Conservation (phyloP, 2,888 invertebrate species). For the Sialis lutaria region DNA sequence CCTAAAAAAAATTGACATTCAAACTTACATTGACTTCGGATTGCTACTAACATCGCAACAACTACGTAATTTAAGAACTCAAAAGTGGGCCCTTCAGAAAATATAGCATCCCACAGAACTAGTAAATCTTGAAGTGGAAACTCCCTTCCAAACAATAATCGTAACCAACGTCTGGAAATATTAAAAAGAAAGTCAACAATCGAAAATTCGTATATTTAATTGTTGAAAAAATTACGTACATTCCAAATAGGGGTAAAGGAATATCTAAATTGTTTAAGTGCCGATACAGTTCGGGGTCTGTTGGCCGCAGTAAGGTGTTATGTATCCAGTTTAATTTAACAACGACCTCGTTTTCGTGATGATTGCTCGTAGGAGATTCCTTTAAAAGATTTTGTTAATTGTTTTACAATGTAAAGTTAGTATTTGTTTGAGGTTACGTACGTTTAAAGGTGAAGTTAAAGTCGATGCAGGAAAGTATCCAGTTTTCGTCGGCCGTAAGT, state of each 20-base stretch:
- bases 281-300: slow-evolving; percentile 39
- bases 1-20: no score
- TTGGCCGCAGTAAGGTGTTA: slow-evolving; percentile 44
- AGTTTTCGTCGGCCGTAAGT: slow-evolving; percentile 29
- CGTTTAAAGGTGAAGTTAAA: slow-evolving; percentile 3
- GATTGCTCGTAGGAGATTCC: slow-evolving; percentile 23
- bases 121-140: slow-evolving; percentile 62
- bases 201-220: slow-evolving; percentile 2
- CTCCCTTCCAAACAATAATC: slow-evolving; percentile 68
- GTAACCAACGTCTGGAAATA: slow-evolving; percentile 55
- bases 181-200: slow-evolving; percentile 1
- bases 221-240: slow-evolving; percentile 34
- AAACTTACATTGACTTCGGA: slow-evolving; percentile 50
- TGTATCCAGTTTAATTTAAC: slow-evolving; percentile 38
- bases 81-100: slow-evolving; percentile 44
- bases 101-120: slow-evolving; percentile 68
- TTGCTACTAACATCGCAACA: slow-evolving; percentile 58
- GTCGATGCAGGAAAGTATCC: slow-evolving; percentile 26
- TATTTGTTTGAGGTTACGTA: background rate
- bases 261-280: slow-evolving; percentile 57
- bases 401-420: no score
- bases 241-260: slow-evolving; percentile 71
- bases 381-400: slow-evolving; percentile 5
- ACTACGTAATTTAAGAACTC: slow-evolving; percentile 47
- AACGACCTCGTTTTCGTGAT: slow-evolving; percentile 36